Percentiles rank a stretch among this genome's conserved stretches.
Conservation (phyloP, 2,797 vertebrate species). For the Dermochelys coriacea region DNA sequence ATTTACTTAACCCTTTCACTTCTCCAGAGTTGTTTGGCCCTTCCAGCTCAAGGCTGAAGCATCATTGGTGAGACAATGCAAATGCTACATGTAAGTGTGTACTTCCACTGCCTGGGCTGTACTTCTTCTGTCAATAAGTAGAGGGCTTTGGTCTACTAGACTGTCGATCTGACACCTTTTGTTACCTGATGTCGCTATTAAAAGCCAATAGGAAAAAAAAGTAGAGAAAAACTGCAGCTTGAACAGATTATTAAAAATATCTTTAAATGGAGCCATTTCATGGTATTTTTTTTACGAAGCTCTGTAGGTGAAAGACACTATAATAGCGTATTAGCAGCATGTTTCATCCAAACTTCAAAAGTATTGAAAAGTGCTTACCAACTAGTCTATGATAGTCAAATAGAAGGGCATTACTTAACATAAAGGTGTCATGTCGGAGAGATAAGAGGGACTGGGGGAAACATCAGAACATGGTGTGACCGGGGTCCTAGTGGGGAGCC, state of each 20-base stretch:
- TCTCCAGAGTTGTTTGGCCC: not conserved
- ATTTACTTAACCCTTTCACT: not conserved
- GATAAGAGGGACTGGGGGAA: not conserved
- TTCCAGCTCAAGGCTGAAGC: not conserved
- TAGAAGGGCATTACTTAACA: not conserved
- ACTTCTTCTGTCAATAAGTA: not conserved
- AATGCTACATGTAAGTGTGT: not conserved
- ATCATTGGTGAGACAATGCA: not conserved
- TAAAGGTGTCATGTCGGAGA: constrained; percentile 12
- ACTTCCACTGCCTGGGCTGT: not conserved
- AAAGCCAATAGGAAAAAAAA: constrained; percentile 36
- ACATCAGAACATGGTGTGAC: not conserved
- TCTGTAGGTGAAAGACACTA: not conserved
- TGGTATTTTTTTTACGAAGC: not conserved
- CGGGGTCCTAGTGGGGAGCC: too few relatives aligned
- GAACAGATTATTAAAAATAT: not conserved
- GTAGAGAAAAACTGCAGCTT: not conserved
- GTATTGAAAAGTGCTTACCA: constrained; percentile 39
- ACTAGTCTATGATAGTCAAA: constrained; percentile 26
- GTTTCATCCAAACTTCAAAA: constrained; percentile 28
- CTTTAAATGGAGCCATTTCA: constrained; percentile 28
- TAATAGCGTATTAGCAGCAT: constrained; percentile 1
- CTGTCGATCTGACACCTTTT: not conserved
- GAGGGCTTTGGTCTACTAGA: not conserved
- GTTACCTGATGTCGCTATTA: not conserved